Base-by-base conservation (phyloP, 1,140 invertebrate genomes). In the Berghia stephanieae region DNA sequence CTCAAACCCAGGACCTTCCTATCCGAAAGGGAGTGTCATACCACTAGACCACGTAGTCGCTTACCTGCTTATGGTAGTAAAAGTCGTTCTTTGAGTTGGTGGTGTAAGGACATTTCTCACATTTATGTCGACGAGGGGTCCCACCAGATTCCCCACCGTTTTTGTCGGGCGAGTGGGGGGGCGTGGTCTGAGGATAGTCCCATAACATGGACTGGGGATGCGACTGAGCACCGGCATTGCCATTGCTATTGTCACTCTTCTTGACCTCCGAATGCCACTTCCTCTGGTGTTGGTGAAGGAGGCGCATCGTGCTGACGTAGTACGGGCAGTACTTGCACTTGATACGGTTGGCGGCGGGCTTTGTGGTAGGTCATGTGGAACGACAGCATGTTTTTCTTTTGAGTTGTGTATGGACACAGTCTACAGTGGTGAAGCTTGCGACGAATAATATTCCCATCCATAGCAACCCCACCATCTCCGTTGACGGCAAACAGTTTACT, bases 301-400 rank as follows among this genome's bases (percentile, higher is more conserved):
- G 83, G 21, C 90, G 83, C 24, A 83, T 82, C 18, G 90, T 89
- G 84, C 90, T 92, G 1, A 95, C 94, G 85, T 93, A 95, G 87
- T 92, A 96, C 1, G 94, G 93, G 87, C 95, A 96, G 79, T 93
- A 92, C 81, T 93, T 93, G 88, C 95, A 96, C 87, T 95, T 96
- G 82, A 93, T 94, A 80, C 93, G 92, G 31, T 93, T 85, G 13
- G 77, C 75, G 8, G 92, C 86, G 71, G 0, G 93, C 92, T 66
- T 93, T 91, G 88, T 96, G 95, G 83, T 94, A 93, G 68, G 92
- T 91, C 83, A 93, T 89, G 85, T 96, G 95, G 57, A 92, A 89
- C 67, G 93, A 91, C 75, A 95, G 91, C 74, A 92, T 89, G 36
- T 91, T 90, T 44, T 92, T 91, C 82, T 93, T 93, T 27, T 91